Percentiles rank a stretch among this genome's conserved stretches.
Evolutionary conservation across 2,888 invertebrate genomes (phyloP).

Genomic region (Argynnis bischoffii): DNA sequence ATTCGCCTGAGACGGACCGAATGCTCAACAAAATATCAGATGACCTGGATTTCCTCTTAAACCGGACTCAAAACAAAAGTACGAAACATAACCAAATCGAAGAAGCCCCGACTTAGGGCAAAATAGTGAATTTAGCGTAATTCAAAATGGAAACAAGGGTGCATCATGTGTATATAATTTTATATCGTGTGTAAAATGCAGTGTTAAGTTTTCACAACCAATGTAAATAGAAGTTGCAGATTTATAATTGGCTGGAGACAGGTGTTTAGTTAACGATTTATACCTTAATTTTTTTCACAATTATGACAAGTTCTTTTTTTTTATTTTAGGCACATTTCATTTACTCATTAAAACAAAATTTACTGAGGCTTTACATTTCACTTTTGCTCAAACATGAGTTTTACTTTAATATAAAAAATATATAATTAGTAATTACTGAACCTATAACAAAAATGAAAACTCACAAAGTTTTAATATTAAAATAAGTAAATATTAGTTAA

Average conservation of each 20-base stretch:
- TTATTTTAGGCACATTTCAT: too few relatives aligned
- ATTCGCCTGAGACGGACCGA: slow-evolving; percentile 77
- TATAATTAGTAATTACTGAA: too few relatives aligned
- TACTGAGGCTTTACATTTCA: too few relatives aligned
- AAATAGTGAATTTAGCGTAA: slow-evolving; percentile 43
- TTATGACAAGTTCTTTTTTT: too few relatives aligned
- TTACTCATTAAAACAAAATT: too few relatives aligned
- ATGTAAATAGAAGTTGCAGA: slow-evolving; percentile 8
- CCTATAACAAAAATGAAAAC: too few relatives aligned
- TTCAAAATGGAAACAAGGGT: slow-evolving; percentile 63
- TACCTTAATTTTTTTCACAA: not conserved
- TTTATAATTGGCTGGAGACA: not conserved
- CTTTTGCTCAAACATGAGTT: too few relatives aligned
- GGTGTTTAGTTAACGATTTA: not conserved
- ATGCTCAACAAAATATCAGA: slow-evolving; percentile 91
- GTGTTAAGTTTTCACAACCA: slow-evolving; percentile 11
- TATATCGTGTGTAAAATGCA: slow-evolving; percentile 4
- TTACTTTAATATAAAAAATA: too few relatives aligned
- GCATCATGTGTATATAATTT: slow-evolving; percentile 49
- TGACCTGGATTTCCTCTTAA: slow-evolving; percentile 91
- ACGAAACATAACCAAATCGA: slow-evolving; percentile 61
- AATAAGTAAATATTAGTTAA: too few relatives aligned
- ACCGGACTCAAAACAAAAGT: slow-evolving; percentile 78
- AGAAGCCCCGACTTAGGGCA: slow-evolving; percentile 67
- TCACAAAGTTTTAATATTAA: too few relatives aligned